These are phyloP conservation scores for Netelia inedita DNA, from an alignment of 2,888 invertebrate species.

Conservation along the genomic window DNA sequence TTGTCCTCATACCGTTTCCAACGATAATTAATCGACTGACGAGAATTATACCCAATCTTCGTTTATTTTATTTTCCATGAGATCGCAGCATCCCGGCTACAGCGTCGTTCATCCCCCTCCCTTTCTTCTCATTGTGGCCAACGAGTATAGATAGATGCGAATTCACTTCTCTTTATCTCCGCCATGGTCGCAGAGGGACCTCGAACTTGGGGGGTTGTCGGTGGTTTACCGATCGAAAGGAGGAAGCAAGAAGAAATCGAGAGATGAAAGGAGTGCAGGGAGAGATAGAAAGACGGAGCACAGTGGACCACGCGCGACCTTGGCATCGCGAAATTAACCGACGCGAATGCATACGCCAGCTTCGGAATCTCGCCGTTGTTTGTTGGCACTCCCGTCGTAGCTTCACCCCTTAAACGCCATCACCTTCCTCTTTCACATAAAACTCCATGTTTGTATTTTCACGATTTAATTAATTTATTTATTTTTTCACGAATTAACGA, in stretches of 20 bases:
- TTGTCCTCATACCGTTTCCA: conserved; percentile 43
- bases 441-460: neutral
- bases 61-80: conserved; percentile 25
- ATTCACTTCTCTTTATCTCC: conserved; percentile 32
- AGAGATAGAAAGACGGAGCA: conserved; percentile 6
- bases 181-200: conserved; percentile 32
- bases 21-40: conserved; percentile 66
- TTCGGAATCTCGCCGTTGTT: conserved; percentile 7
- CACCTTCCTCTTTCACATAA: conserved; percentile 30
- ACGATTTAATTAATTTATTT: conserved; percentile 1
- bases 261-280: too few species aligned
- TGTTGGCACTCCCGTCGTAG: too few species aligned
- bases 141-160: conserved; percentile 65
- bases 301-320: conserved; percentile 57
- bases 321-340: conserved; percentile 48
- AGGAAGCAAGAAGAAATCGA: conserved; percentile 26
- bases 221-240: conserved; percentile 60
- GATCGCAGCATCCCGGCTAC: conserved; percentile 31
- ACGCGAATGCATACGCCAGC: conserved; percentile 5
- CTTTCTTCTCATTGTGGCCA: conserved; percentile 73
- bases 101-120: conserved; percentile 34
- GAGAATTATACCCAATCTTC: conserved; percentile 44
- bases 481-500: neutral
- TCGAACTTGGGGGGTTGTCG: conserved; percentile 61
- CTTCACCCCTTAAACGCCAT: neutral